A percentile compares a stretch with the other conserved stretches of the same genome.
Conservation (phyloP, 2,113 vertebrate species). For the Onychostoma macrolepis region DNA sequence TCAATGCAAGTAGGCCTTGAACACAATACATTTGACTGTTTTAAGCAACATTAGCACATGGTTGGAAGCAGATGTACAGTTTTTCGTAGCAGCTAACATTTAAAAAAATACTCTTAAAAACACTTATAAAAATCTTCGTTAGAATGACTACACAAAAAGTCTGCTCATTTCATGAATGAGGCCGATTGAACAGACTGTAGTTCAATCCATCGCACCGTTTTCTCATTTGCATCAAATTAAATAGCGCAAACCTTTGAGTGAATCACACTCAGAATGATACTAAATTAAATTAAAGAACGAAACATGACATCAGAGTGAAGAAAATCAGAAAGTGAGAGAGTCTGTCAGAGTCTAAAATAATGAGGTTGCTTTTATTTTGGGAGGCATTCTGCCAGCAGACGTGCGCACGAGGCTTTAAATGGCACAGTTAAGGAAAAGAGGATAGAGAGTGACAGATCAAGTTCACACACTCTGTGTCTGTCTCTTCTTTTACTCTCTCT, state of each 20-base stretch:
- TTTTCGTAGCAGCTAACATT: neutral
- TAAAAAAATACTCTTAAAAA: neutral
- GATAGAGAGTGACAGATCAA: constrained; percentile 1
- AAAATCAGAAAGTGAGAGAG: constrained; percentile 6
- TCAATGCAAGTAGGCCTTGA: too few species aligned
- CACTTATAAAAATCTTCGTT: too few species aligned
- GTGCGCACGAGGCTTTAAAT: constrained; percentile 30
- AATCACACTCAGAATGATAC: neutral
- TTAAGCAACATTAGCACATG: neutral
- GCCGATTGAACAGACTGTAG: too few species aligned
- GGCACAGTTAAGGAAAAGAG: constrained; percentile 44
- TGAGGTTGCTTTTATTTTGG: constrained; percentile 37
- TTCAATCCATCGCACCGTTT: neutral
- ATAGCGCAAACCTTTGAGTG: neutral
- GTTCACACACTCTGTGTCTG: neutral
- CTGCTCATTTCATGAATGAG: too few species aligned
- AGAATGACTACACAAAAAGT: too few species aligned
- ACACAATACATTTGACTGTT: too few species aligned
- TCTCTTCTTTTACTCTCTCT: constrained; percentile 26
- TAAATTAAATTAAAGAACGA: constrained; percentile 3
- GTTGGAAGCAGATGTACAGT: neutral
- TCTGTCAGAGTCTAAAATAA: constrained; percentile 10
- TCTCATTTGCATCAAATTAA: neutral
- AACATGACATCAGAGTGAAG: neutral
- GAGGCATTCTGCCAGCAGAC: constrained; percentile 1